Conservation (phyloP, 2,888 invertebrate genomes). For the Venusia cambrica region DNA sequence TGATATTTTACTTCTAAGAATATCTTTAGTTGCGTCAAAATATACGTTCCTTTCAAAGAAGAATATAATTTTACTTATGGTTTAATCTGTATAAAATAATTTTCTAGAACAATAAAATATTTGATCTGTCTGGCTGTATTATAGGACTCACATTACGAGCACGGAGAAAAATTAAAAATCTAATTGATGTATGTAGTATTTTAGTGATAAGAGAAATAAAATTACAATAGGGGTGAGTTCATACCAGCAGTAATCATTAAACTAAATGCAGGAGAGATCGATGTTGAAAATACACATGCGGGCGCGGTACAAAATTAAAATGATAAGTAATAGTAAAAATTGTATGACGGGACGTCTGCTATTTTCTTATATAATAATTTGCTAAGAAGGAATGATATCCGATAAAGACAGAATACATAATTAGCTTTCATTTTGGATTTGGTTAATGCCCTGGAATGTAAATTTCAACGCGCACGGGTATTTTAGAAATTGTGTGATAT, state of each 20-base stretch:
- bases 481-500: slow-evolving; percentile 52
- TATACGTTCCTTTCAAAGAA: slow-evolving; percentile 25
- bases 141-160: too few relatives aligned
- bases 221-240: slow-evolving; percentile 31
- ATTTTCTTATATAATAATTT: too few relatives aligned
- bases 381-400: too few relatives aligned
- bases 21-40: slow-evolving; percentile 37
- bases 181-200: too few relatives aligned
- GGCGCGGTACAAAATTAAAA: slow-evolving; percentile 40
- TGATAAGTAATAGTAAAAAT: slow-evolving; percentile 1
- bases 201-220: slow-evolving; percentile 24
- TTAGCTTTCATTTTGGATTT: slow-evolving; percentile 26
- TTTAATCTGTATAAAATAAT: too few relatives aligned
- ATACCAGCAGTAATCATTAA: slow-evolving; percentile 41
- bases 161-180: too few relatives aligned
- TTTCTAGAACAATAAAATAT: too few relatives aligned
- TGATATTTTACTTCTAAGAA: slow-evolving; percentile 50
- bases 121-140: too few relatives aligned
- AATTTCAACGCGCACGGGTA: slow-evolving; percentile 34
- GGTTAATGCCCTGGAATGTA: slow-evolving; percentile 35
- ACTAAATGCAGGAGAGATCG: slow-evolving; percentile 44
- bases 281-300: slow-evolving; percentile 58
- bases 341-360: too few relatives aligned
- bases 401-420: too few relatives aligned
- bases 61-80: too few relatives aligned